Evolutionary conservation across 2,797 vertebrate genomes (phyloP).

Genomic region (Scolopax rusticola): DNA sequence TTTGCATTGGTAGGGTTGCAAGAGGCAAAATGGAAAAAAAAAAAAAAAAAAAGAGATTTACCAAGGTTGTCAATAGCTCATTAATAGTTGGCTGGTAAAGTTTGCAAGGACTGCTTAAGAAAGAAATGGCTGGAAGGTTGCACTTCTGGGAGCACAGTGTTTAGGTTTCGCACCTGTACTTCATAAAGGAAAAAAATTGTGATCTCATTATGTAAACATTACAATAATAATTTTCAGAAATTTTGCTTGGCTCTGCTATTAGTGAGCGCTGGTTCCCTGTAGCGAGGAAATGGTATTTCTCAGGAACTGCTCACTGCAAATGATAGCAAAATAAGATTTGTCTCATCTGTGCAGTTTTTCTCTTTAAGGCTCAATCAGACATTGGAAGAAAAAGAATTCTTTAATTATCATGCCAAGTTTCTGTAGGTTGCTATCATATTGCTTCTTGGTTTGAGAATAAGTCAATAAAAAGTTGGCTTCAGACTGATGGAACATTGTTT

Average conservation of each 20-base stretch:
- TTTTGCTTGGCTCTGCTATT: conserved; percentile 76
- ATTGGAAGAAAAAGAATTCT: background rate
- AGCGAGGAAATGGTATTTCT: conserved; percentile 75
- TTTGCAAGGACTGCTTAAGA: conserved; percentile 43
- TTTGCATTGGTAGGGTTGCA: background rate
- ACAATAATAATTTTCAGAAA: conserved; percentile 77
- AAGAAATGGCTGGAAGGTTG: conserved; percentile 61
- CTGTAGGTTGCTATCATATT: conserved; percentile 2
- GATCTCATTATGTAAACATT: conserved; percentile 81
- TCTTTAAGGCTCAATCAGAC: background rate
- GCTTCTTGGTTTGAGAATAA: conserved; percentile 24
- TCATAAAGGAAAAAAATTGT: conserved; percentile 77
- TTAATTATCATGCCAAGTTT: background rate
- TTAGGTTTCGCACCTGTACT: conserved; percentile 79
- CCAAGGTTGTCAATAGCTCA: background rate
- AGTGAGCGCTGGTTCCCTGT: conserved; percentile 64
- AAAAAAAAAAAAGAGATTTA: background rate
- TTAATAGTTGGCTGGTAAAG: conserved; percentile 23
- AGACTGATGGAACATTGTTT: background rate
- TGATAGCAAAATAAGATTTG: conserved; percentile 50
- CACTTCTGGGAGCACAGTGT: conserved; percentile 53
- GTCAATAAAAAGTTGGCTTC: conserved; percentile 2
- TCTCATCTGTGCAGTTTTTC: conserved; percentile 45
- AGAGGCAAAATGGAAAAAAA: background rate
- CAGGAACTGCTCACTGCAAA: conserved; percentile 61